A percentile compares a stretch with the other conserved stretches of the same genome.
Evolutionary conservation across 2,888 invertebrate genomes (phyloP).

Genomic region (Pardosa pseudoannulata): DNA sequence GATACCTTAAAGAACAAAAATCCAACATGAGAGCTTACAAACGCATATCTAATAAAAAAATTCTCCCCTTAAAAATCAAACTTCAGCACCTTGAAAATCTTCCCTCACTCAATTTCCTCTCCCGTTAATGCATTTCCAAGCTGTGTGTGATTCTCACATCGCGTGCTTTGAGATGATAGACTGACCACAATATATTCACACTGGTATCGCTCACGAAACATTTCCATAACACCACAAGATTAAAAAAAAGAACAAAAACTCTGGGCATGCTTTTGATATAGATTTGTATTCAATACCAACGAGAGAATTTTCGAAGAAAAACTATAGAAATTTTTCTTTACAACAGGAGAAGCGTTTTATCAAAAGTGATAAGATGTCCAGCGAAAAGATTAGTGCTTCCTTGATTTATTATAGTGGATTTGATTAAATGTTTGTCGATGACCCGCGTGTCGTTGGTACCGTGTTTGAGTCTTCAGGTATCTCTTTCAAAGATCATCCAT

Average conservation of each 20-base stretch:
- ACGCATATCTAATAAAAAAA: too few species aligned
- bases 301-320: too few species aligned
- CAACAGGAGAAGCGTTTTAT: neutral
- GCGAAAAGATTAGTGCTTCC: neutral
- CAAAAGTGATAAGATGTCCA: neutral
- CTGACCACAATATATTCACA: neutral
- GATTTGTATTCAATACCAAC: conserved; percentile 4
- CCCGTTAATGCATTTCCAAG: neutral
- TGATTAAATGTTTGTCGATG: neutral
- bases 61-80: too few species aligned
- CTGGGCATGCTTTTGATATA: neutral
- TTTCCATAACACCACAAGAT: neutral
- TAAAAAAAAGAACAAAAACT: neutral
- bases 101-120: too few species aligned
- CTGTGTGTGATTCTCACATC: neutral
- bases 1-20: too few species aligned
- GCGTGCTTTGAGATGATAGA: neutral
- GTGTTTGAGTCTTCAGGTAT: neutral
- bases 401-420: neutral
- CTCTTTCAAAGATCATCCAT: neutral
- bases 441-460: neutral
- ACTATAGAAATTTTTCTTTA: too few species aligned
- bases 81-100: too few species aligned
- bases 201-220: neutral
- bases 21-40: too few species aligned